Base-by-base conservation (phyloP, 2,888 invertebrate species). In the Seladonia tumulorum region DNA sequence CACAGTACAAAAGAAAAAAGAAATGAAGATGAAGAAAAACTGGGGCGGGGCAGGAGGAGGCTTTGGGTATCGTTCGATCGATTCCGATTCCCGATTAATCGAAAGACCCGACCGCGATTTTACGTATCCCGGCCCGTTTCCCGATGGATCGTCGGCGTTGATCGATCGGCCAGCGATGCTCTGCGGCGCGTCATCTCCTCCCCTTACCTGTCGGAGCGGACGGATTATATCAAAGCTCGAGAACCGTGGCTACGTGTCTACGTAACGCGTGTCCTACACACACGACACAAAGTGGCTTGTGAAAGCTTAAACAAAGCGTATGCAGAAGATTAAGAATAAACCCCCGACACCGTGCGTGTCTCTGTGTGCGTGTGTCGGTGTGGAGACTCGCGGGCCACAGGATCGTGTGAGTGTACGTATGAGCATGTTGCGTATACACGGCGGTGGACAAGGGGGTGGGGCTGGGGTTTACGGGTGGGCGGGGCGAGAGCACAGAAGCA, bases 161-260 rank as follows among this genome's bases (percentile, higher is more conserved):
- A 73, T 76, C 49, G 22, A 74, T 35, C 42, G 68, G 25, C 70
- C 83, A 82, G 73, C n/a, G 73, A 82, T 73, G 47, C 74, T 63
- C 29, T n/a, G 63, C 57, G 57, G n/a, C 47, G 60, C 60, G 75
- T 42, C 22, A 42, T 70, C 70, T 42, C 70, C 70, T 70, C 63
- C 63, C 74, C 53, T 84, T 86, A 78, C 85, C 85, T 80, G 80
- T 60, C 63, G 29, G 29, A 49, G 66, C n/a, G 83, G 63, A 45
- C 45, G 35, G 70, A 63, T 66, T n/a, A 22, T 39, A 22, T 39
- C 18, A 3, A 81, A 77, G 85, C 77, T 77, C 75, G 72, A 79
- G 85, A 75, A 84, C 77, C 85, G 80, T 80, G 77, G 74, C 80
- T 86, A 84, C 74, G 16, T 83, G 47, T 76, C 74, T 77, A 84